Evolutionary conservation across 2,888 invertebrate genomes (phyloP), one percentile per base, ranked within the genome.

Genomic region (Agrenia bidenticulata): DNA sequence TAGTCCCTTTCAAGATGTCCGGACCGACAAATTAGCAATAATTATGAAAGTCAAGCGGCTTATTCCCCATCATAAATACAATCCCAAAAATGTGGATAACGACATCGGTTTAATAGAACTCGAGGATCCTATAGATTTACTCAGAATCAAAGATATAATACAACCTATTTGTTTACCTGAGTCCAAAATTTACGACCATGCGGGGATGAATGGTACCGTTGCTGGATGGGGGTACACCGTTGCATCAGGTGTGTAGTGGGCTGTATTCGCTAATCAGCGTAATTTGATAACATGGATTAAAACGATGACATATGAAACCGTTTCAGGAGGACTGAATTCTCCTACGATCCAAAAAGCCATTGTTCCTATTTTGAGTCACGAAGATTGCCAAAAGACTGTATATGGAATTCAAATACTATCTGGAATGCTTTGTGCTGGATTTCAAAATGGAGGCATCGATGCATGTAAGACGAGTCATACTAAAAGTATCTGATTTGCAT

Each of bases 341-440:
- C 50, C 59, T 23, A 39, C 49, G 53, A 39, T 70, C 19, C 60
- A 64, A 32, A 73, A 71, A 55, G 61, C 69, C 1, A 11, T 37
- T 17, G 63, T 73, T 11, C 73, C 73, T 21, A 64, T 73, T 41
- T 21, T 63, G 15, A 70, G 68, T 39, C 58, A 65, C n/a, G 26
- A 27, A 2, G 59, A 67, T 2, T 73, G 73, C 24, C 27, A 59
- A 2, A 32, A 55, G 17, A 60, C 49, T 56, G 54, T 65, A 1
- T 53, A 56, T 1, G 63, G 63, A 54, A 67, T 64, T 21, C 60
- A 64, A 13, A 27, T 67, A 19, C 59, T 63, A 2, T 64, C 61
- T 19, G 58, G 57, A 11, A 73, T 75, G 72, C n/a, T 75, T 24
- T 75, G 75, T 56, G 73, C 70, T 11, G 75, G 75, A 32, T 69